A percentile compares a stretch with the other conserved stretches of the same genome.
These are phyloP conservation scores for Torymus aiolomorphi DNA, from an alignment of 2,888 invertebrate species.

Conservation along the genomic window DNA sequence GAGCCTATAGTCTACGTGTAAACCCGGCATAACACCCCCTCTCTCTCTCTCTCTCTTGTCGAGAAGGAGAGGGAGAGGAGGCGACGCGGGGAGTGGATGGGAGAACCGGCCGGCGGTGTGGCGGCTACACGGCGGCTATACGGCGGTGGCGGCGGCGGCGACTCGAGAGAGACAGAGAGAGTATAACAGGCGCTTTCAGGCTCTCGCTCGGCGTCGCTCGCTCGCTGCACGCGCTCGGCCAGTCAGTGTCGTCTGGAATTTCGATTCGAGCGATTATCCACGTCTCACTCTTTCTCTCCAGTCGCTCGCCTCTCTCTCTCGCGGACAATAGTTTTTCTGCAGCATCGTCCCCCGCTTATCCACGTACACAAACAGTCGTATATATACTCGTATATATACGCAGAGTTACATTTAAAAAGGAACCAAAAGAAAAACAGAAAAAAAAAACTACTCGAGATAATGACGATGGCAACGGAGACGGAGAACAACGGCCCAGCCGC, in stretches of 20 bases:
- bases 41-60: not conserved
- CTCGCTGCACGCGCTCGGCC: slow-evolving; percentile 33
- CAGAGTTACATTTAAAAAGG: not conserved
- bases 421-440: not conserved
- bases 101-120: slow-evolving; percentile 40
- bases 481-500: slow-evolving; percentile 83
- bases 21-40: too few species aligned
- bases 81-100: not conserved
- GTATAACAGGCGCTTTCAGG: too few species aligned
- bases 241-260: slow-evolving; percentile 56
- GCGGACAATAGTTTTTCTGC: too few species aligned
- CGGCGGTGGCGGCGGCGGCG: not conserved
- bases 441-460: slow-evolving; percentile 27
- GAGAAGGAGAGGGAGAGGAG: slow-evolving; percentile 6
- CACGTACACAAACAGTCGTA: not conserved
- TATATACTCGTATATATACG: not conserved
- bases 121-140: too few species aligned
- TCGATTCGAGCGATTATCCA: slow-evolving; percentile 29
- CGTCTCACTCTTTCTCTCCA: not conserved
- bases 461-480: slow-evolving; percentile 86
- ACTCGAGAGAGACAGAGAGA: not conserved
- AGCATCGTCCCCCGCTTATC: not conserved
- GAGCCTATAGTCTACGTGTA: too few species aligned
- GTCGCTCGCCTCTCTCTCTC: not conserved
- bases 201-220: slow-evolving; percentile 25